phyloP scores from a whole-genome alignment of 2,888 invertebrate species.

The Sthenelais limicola region DNA sequence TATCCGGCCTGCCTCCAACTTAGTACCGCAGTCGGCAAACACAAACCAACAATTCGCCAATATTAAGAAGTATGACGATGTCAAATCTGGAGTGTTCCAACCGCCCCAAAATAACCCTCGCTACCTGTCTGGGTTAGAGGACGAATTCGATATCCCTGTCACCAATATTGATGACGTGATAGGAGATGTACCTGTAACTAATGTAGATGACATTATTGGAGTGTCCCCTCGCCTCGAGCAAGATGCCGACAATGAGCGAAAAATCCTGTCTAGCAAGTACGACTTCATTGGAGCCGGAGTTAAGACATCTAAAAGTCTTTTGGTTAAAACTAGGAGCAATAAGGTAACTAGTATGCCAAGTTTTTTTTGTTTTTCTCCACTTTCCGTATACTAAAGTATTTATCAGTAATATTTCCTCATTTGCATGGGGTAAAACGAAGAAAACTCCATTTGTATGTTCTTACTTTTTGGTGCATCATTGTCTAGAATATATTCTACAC shows the following conservation, averaged over 20 bases:
- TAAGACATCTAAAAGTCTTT: conserved; percentile 55
- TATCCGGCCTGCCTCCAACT: conserved; percentile 53
- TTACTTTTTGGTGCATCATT: too few relatives aligned
- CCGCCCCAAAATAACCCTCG: conserved; percentile 17
- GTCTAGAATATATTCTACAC: too few relatives aligned
- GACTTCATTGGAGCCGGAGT: conserved; percentile 64
- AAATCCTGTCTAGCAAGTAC: conserved; percentile 58
- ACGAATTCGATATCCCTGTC: conserved; percentile 50
- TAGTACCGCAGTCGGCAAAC: conserved; percentile 39
- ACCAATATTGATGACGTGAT: conserved; percentile 58
- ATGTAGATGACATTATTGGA: conserved; percentile 41
- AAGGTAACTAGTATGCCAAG: conserved; percentile 33
- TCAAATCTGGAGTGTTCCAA: conserved; percentile 36
- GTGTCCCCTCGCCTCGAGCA: conserved; percentile 6
- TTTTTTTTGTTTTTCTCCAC: too few relatives aligned
- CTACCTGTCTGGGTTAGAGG: conserved; percentile 42
- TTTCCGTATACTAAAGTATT: too few relatives aligned
- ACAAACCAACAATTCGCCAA: conserved; percentile 44
- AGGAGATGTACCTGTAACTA: conserved; percentile 43
- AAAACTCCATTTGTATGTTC: too few relatives aligned
- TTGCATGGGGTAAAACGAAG: too few relatives aligned
- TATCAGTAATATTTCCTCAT: too few relatives aligned
- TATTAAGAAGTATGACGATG: conserved; percentile 52
- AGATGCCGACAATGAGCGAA: conserved; percentile 19
- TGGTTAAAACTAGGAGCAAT: conserved; percentile 47